Conservation (phyloP, 2,113 vertebrate genomes). For the Chaenogobius annularis region DNA sequence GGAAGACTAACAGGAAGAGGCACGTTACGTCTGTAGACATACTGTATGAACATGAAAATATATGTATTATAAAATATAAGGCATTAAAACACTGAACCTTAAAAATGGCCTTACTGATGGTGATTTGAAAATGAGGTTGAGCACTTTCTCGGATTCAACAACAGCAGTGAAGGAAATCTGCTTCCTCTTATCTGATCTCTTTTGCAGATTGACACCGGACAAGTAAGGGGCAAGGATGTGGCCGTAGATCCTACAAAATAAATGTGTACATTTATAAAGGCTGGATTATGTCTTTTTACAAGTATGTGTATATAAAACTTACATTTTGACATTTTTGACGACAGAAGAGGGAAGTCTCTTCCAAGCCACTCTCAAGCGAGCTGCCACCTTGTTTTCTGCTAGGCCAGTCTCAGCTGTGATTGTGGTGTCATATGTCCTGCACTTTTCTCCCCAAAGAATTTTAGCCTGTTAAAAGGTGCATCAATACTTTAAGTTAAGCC, state of each 20-base stretch:
- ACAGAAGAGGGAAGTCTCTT: slow-evolving; percentile 6
- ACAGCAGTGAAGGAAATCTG: slow-evolving; percentile 69
- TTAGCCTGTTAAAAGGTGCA: slow-evolving; percentile 52
- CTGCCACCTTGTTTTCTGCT: slow-evolving; percentile 70
- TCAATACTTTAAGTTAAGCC: not conserved
- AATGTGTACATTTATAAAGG: slow-evolving; percentile 1
- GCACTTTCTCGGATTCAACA: slow-evolving; percentile 61
- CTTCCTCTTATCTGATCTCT: slow-evolving; percentile 58
- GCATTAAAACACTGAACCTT: not conserved
- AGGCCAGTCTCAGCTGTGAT: slow-evolving; percentile 75
- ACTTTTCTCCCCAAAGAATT: slow-evolving; percentile 74
- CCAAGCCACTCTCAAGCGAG: slow-evolving; percentile 73
- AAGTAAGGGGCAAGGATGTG: slow-evolving; percentile 60
- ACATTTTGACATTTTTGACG: not conserved
- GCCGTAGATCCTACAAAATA: slow-evolving; percentile 61
- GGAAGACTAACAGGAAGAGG: slow-evolving; percentile 76
- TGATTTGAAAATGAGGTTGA: slow-evolving; percentile 72
- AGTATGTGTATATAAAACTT: not conserved
- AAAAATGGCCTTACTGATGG: slow-evolving; percentile 63
- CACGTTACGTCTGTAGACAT: slow-evolving; percentile 65
- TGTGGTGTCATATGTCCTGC: slow-evolving; percentile 68
- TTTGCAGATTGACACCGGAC: slow-evolving; percentile 50
- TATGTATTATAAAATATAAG: not conserved
- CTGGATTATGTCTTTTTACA: not conserved
- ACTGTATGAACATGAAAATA: slow-evolving; percentile 60